Percentiles rank a stretch among this genome's conserved stretches.
Conservation (phyloP, 2,888 invertebrate species). For the Himalopsyche tibetana region DNA sequence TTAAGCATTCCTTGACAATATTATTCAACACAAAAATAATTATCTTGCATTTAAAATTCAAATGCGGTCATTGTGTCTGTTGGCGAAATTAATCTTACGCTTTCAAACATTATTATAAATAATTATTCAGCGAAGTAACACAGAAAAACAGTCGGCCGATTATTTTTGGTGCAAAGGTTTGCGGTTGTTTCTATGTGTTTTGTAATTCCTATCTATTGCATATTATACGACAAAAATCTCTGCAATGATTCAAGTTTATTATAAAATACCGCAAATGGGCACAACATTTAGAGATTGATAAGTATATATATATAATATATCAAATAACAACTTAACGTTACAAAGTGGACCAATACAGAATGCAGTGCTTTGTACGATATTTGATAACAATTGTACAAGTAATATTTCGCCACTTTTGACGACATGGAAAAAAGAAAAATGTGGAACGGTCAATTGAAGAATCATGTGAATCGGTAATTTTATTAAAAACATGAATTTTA, state of each 20-base stretch:
- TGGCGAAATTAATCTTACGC: neutral
- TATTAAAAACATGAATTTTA: too few relatives aligned
- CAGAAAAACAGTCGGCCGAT: neutral
- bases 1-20: neutral
- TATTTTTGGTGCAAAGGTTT: neutral
- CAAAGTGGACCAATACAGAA: too few relatives aligned
- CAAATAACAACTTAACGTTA: too few relatives aligned
- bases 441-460: too few relatives aligned
- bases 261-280: too few relatives aligned
- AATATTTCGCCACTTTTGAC: too few relatives aligned
- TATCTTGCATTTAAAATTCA: neutral
- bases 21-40: neutral
- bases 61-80: conserved; percentile 7
- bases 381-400: too few relatives aligned
- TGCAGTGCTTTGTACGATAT: too few relatives aligned
- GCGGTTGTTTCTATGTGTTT: neutral
- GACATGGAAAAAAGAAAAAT: too few relatives aligned
- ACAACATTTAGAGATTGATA: too few relatives aligned
- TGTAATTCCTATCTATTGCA: neutral
- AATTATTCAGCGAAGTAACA: neutral
- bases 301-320: too few relatives aligned
- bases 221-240: neutral
- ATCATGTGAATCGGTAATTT: too few relatives aligned
- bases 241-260: neutral
- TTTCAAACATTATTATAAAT: neutral